Evolutionary conservation across 2,797 vertebrate species (phyloP).

Genomic region (Pampus argenteus): DNA sequence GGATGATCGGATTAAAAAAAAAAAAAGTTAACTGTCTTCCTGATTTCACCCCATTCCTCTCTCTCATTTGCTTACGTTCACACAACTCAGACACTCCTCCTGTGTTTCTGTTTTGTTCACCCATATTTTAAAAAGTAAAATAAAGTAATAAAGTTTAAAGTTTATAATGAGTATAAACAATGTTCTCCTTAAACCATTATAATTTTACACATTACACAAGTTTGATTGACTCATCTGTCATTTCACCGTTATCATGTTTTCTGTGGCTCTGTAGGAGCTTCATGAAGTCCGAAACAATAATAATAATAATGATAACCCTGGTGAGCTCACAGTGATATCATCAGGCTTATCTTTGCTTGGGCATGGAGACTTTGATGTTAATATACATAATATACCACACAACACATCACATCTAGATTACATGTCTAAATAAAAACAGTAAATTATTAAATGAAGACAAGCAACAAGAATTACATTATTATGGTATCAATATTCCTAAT

Average conservation of each 20-base stretch:
- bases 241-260: no score
- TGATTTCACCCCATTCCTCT: conserved; percentile 33
- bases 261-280: background rate
- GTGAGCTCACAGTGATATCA: background rate
- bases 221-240: background rate
- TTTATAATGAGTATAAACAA: background rate
- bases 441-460: no score
- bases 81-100: conserved; percentile 27
- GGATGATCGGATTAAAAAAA: conserved; percentile 68
- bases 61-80: conserved; percentile 47
- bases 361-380: no score
- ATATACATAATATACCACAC: no score
- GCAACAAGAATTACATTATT: background rate
- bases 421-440: no score
- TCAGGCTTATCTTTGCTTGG: no score
- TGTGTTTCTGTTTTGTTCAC: conserved; percentile 9
- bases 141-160: background rate
- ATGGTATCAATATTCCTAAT: background rate
- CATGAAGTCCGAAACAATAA: background rate
- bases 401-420: no score
- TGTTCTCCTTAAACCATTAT: conserved; percentile 2
- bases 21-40: conserved; percentile 56
- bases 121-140: background rate
- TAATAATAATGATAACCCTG: no score
- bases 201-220: conserved; percentile 14